A percentile compares a stretch with the other conserved stretches of the same genome.
Conservation (phyloP, 1,140 invertebrate genomes). For the Asbolus verrucosus region DNA sequence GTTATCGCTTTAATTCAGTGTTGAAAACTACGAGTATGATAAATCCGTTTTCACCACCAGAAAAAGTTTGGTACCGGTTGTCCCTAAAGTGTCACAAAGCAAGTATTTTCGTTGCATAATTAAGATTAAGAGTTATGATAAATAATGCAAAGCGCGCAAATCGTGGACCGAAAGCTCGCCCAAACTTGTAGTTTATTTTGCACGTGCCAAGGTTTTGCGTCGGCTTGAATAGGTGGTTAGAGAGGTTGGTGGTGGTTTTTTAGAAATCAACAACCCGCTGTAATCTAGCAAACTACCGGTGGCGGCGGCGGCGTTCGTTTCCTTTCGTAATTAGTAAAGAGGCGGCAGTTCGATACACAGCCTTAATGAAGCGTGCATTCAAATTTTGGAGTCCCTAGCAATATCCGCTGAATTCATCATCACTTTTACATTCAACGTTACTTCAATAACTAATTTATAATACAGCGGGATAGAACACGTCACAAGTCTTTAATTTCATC, state of each 20-base stretch:
- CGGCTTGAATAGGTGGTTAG: neutral
- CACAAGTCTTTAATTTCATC: neutral
- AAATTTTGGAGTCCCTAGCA: conserved; percentile 9
- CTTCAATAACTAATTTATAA: neutral
- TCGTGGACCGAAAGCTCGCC: conserved; percentile 3
- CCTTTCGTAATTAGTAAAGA: conserved; percentile 22
- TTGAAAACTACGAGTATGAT: conserved; percentile 36
- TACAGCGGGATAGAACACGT: neutral
- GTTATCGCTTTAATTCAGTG: conserved; percentile 35
- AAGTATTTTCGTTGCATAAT: conserved; percentile 37
- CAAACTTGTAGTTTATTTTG: conserved; percentile 34
- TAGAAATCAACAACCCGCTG: neutral
- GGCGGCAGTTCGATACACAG: conserved; percentile 20
- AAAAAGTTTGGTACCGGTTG: conserved; percentile 34
- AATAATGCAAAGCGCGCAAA: conserved; percentile 39
- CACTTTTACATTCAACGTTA: neutral
- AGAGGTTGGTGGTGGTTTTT: conserved; percentile 10
- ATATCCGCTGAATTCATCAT: conserved; percentile 20
- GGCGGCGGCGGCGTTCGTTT: conserved; percentile 21
- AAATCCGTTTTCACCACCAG: conserved; percentile 35
- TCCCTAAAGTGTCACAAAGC: conserved; percentile 36
- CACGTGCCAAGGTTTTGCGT: conserved; percentile 17
- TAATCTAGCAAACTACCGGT: neutral
- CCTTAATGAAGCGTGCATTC: conserved; percentile 28
- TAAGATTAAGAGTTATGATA: conserved; percentile 35